A percentile compares a stretch with the other conserved stretches of the same genome.
These are phyloP conservation scores for Sminthurides aquaticus DNA, from an alignment of 2,888 invertebrate genomes.

Conservation along the genomic window DNA sequence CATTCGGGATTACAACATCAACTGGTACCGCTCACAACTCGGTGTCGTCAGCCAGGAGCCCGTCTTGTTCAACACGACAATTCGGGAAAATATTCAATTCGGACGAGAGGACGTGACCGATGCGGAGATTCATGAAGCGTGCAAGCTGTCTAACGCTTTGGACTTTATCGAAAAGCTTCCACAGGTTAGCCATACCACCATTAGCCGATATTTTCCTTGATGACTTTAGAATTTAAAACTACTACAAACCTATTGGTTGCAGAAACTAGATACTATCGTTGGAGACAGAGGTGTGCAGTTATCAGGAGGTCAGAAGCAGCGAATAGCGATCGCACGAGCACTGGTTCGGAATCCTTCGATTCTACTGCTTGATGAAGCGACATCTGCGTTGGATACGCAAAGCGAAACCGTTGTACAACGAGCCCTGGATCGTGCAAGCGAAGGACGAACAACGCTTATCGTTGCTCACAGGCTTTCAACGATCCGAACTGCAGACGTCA, in stretches of 20 bases:
- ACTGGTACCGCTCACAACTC: not conserved
- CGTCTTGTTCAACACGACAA: not conserved
- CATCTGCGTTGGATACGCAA: slow-evolving; percentile 51
- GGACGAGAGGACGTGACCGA: slow-evolving; percentile 62
- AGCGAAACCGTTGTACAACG: slow-evolving; percentile 52
- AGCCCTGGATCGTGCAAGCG: slow-evolving; percentile 50
- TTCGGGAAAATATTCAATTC: not conserved
- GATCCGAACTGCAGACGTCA: slow-evolving; percentile 46
- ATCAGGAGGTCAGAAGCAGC: slow-evolving; percentile 76
- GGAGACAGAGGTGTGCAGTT: slow-evolving; percentile 73
- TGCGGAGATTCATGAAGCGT: slow-evolving; percentile 61
- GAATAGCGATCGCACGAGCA: slow-evolving; percentile 76
- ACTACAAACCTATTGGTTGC: not conserved
- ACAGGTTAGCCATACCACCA: slow-evolving; percentile 50
- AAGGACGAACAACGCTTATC: slow-evolving; percentile 47
- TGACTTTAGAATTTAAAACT: not conserved
- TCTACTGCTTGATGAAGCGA: slow-evolving; percentile 51
- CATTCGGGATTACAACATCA: slow-evolving; percentile 58
- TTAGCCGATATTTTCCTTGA: too few relatives aligned
- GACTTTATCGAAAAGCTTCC: slow-evolving; percentile 66
- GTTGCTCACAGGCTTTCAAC: slow-evolving; percentile 49
- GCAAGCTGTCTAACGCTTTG: slow-evolving; percentile 68
- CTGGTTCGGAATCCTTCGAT: slow-evolving; percentile 56
- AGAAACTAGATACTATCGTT: slow-evolving; percentile 68
- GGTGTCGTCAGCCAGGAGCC: not conserved